Evolutionary conservation across 2,888 invertebrate species (phyloP).

Genomic region (Eugnorisma glareosa): DNA sequence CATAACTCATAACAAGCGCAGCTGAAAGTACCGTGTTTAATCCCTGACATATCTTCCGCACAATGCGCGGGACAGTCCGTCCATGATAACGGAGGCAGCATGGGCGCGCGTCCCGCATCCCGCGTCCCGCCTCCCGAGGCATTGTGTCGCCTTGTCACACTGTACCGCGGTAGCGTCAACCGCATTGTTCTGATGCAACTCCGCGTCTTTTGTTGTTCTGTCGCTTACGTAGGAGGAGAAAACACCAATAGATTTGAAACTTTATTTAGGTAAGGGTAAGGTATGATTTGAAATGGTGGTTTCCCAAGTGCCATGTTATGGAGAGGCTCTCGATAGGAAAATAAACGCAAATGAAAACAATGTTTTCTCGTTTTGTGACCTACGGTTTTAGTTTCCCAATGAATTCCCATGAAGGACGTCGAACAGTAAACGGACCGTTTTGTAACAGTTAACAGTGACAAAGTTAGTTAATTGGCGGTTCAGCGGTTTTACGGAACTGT

Average conservation of each 20-base stretch:
- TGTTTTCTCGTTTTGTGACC: slow-evolving; percentile 47
- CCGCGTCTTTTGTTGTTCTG: slow-evolving; percentile 51
- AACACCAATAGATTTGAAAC: slow-evolving; percentile 5
- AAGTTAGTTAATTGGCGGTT: slow-evolving; percentile 58
- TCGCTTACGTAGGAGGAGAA: slow-evolving; percentile 32
- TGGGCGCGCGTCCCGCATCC: slow-evolving; percentile 19
- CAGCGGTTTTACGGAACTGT: slow-evolving; percentile 22
- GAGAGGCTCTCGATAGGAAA: slow-evolving; percentile 49
- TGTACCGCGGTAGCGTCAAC: slow-evolving; percentile 47
- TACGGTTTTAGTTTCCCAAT: slow-evolving; percentile 28
- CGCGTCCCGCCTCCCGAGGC: slow-evolving; percentile 21
- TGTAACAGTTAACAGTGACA: slow-evolving; percentile 21
- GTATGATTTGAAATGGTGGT: slow-evolving; percentile 7
- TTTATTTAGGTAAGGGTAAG: background rate
- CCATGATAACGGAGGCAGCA: slow-evolving; percentile 43
- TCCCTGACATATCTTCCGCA: slow-evolving; percentile 53
- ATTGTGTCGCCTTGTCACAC: slow-evolving; percentile 58
- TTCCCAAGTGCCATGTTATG: slow-evolving; percentile 30
- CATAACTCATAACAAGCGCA: slow-evolving; percentile 1
- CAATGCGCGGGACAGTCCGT: slow-evolving; percentile 50
- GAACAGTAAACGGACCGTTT: slow-evolving; percentile 33
- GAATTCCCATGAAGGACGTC: slow-evolving; percentile 23
- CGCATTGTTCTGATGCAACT: slow-evolving; percentile 56
- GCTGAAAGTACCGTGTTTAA: slow-evolving; percentile 41
- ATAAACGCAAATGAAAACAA: slow-evolving; percentile 56